phyloP scores from a whole-genome alignment of 2,797 vertebrate genomes.

The Triplophysa yarkandensis region DNA sequence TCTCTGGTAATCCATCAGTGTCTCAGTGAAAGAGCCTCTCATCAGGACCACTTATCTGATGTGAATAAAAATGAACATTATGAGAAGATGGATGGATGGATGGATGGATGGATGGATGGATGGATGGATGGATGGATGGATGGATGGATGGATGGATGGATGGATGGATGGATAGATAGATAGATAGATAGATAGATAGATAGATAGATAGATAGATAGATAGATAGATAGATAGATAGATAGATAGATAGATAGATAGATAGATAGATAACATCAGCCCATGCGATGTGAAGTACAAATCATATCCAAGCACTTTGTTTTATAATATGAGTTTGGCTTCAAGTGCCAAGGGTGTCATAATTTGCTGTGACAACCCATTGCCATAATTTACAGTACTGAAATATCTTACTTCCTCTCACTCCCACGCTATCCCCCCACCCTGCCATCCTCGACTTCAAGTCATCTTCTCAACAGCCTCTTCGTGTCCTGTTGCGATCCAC shows the following conservation, averaged over 20 bases:
- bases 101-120: constrained; percentile 24
- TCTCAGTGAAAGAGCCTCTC: constrained; percentile 36
- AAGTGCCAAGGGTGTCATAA: constrained; percentile 52
- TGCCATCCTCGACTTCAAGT: constrained; percentile 5
- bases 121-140: neutral
- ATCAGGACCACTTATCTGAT: constrained; percentile 31
- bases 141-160: neutral
- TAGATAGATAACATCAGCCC: neutral
- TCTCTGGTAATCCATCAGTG: constrained; percentile 14
- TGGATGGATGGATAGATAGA: constrained; percentile 25
- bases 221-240: neutral
- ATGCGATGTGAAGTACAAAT: constrained; percentile 22
- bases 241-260: neutral
- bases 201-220: constrained; percentile 5
- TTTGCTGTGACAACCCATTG: constrained; percentile 52
- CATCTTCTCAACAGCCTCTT: constrained; percentile 48
- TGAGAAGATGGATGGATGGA: constrained; percentile 38
- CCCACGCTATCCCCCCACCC: constrained; percentile 12
- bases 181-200: constrained; percentile 25
- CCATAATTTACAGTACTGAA: constrained; percentile 44
- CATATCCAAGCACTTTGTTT: constrained; percentile 21
- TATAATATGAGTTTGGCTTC: constrained; percentile 42
- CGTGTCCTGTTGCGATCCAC: constrained; percentile 51
- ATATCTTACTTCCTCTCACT: constrained; percentile 45
- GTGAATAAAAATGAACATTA: constrained; percentile 35